Evolutionary conservation across 1,140 invertebrate genomes (phyloP).

Genomic region (Hydropsyche tenuis): DNA sequence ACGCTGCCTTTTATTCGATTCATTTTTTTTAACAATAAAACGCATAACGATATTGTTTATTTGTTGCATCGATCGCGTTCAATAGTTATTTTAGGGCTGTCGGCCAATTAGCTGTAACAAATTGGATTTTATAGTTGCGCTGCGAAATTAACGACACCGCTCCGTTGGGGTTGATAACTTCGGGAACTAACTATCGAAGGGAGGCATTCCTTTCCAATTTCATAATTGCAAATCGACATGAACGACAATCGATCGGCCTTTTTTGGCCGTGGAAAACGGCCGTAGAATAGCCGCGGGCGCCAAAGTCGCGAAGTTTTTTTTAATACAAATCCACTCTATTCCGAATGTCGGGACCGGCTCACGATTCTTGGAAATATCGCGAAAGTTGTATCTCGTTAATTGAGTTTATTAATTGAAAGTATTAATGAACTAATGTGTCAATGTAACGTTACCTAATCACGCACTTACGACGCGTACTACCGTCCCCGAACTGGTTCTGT

Average conservation of each 20-base stretch:
- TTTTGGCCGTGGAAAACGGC: too few relatives aligned
- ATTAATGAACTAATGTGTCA: constrained; percentile 18
- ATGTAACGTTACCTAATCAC: constrained; percentile 22
- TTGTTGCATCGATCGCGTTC: constrained; percentile 23
- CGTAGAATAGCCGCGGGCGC: too few relatives aligned
- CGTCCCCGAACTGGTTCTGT: constrained; percentile 6
- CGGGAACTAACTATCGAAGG: background rate
- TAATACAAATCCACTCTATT: background rate
- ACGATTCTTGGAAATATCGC: background rate
- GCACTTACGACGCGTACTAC: constrained; percentile 2
- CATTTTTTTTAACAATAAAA: constrained; percentile 17
- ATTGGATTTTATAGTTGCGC: constrained; percentile 29
- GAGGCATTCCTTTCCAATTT: background rate
- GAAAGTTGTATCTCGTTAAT: constrained; percentile 13
- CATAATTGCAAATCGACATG: too few relatives aligned
- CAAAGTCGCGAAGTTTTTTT: background rate
- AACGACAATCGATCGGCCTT: too few relatives aligned
- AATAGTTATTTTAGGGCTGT: constrained; percentile 19
- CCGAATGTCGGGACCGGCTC: background rate
- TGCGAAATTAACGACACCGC: constrained; percentile 7
- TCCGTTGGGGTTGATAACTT: constrained; percentile 17
- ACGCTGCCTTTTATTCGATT: constrained; percentile 28
- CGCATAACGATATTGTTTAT: constrained; percentile 18
- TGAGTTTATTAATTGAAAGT: constrained; percentile 22
- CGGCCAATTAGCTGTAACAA: constrained; percentile 36